Conservation (phyloP, 1,140 invertebrate genomes). For the Leptopilina clavipes region DNA sequence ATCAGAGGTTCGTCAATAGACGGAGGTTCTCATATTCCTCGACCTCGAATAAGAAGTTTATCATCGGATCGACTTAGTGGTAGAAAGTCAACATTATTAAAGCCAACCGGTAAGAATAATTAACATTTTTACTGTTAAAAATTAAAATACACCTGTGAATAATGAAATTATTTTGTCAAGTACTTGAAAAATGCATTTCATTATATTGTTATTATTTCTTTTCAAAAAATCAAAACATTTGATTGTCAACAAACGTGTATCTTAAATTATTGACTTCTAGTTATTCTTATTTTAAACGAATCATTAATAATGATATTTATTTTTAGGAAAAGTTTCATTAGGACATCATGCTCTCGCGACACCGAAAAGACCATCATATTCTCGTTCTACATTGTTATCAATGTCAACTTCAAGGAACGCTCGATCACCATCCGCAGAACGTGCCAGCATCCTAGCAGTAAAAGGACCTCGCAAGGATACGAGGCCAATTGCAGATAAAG, state of each 20-base stretch:
- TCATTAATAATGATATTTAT: background rate
- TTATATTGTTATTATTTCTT: too few relatives aligned
- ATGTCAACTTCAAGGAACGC: slow-evolving; percentile 25
- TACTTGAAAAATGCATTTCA: too few relatives aligned
- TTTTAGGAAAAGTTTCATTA: slow-evolving; percentile 32
- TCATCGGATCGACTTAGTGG: slow-evolving; percentile 57
- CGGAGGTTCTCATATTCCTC: slow-evolving; percentile 60
- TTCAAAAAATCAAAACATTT: too few relatives aligned
- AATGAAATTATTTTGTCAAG: too few relatives aligned
- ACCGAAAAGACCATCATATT: slow-evolving; percentile 44
- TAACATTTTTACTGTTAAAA: background rate
- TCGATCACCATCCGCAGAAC: slow-evolving; percentile 63
- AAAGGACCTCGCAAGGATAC: slow-evolving; percentile 64
- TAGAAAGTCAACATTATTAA: slow-evolving; percentile 53
- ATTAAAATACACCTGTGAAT: slow-evolving; percentile 6
- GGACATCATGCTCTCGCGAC: slow-evolving; percentile 45
- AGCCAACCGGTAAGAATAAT: slow-evolving; percentile 45
- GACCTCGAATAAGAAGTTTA: slow-evolving; percentile 55
- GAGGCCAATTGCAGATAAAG: slow-evolving; percentile 65
- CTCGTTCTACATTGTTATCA: slow-evolving; percentile 38
- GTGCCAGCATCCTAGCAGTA: slow-evolving; percentile 51
- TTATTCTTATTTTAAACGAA: too few relatives aligned
- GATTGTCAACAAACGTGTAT: too few relatives aligned
- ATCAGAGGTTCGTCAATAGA: background rate
- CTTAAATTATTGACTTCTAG: too few relatives aligned